phyloP scores from a whole-genome alignment of 2,797 vertebrate genomes.

The Fistularia commersonii region DNA sequence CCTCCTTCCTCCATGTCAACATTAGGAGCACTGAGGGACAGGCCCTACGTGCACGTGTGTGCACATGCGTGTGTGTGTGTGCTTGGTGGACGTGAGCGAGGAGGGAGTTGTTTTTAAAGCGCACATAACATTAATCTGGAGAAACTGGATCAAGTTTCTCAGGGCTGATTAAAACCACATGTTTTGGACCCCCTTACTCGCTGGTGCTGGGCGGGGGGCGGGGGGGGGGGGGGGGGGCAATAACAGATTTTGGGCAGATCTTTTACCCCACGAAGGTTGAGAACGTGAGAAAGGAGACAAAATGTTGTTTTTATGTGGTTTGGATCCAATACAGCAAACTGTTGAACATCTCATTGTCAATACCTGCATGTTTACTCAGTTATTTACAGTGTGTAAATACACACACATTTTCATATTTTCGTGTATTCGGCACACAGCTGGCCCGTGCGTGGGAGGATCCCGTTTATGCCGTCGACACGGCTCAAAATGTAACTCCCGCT shows the following conservation, averaged over 20 bases:
- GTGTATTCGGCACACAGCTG: constrained; percentile 5
- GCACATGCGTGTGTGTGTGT: constrained; percentile 8
- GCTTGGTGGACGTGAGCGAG: constrained; percentile 2
- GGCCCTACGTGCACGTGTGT: too few relatives aligned
- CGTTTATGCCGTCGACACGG: constrained; percentile 54
- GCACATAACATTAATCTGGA: constrained; percentile 43
- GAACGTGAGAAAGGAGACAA: constrained; percentile 4
- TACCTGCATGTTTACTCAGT: too few relatives aligned
- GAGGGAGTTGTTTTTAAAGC: constrained; percentile 30
- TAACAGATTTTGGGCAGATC: constrained; percentile 19
- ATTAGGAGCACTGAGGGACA: too few relatives aligned
- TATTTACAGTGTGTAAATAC: too few relatives aligned
- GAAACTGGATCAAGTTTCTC: constrained; percentile 45
- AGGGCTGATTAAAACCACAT: constrained; percentile 63
- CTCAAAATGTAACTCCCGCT: constrained; percentile 46
- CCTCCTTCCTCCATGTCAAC: too few relatives aligned
- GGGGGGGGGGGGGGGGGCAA: constrained; percentile 28
- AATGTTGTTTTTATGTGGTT: too few relatives aligned
- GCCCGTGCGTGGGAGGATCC: constrained; percentile 42
- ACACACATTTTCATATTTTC: constrained; percentile 37
- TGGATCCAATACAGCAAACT: too few relatives aligned
- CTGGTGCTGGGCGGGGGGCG: constrained; percentile 36
- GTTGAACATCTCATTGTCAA: too few relatives aligned
- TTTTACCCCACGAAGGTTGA: constrained; percentile 16
- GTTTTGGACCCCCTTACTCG: constrained; percentile 42